Evolutionary conservation across 2,888 invertebrate species (phyloP).

Genomic region (Beris morrisii): DNA sequence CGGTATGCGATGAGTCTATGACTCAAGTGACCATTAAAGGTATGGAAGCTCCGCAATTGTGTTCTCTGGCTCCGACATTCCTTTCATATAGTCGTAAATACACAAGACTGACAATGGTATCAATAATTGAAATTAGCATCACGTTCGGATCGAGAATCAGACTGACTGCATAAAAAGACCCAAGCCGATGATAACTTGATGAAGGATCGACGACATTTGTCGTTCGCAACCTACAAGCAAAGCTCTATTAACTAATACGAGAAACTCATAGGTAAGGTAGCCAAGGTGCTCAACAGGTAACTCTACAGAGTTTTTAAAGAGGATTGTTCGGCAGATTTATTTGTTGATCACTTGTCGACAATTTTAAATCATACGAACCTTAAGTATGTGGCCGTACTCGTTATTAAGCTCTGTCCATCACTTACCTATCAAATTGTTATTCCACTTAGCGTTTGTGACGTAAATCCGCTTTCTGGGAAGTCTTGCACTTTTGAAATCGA

Average conservation of each 20-base stretch:
- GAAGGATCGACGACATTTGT: slow-evolving; percentile 4
- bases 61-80: slow-evolving; percentile 10
- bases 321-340: no score
- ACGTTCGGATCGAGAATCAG: slow-evolving; percentile 4
- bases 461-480: slow-evolving; percentile 26
- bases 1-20: neutral
- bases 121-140: slow-evolving; percentile 19
- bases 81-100: neutral
- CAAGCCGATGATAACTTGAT: neutral
- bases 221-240: neutral
- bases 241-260: no score
- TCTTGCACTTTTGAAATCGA: slow-evolving; percentile 17
- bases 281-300: no score
- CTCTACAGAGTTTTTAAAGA: no score
- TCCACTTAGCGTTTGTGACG: slow-evolving; percentile 26
- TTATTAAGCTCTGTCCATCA: no score
- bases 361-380: no score
- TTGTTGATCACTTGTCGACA: no score
- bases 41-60: slow-evolving; percentile 1
- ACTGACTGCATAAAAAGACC: neutral
- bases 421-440: slow-evolving; percentile 17
- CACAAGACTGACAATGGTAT: slow-evolving; percentile 12
- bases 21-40: slow-evolving; percentile 12
- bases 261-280: no score
- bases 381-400: no score